These are phyloP conservation scores for Loriculus beryllinus DNA, from an alignment of 2,797 vertebrate species.

Conservation along the genomic window DNA sequence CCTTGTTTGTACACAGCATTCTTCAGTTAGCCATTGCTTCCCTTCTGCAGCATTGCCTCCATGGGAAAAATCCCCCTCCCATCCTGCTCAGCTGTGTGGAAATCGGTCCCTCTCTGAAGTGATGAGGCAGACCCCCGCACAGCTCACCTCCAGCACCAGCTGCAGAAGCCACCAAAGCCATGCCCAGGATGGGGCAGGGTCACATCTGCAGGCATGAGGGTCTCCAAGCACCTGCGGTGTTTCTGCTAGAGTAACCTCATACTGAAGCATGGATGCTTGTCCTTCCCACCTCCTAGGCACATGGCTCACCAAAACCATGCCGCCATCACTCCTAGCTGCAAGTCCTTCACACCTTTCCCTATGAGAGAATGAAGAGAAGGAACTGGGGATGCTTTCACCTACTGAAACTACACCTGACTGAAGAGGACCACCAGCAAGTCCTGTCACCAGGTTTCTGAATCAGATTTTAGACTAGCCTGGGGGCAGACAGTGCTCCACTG, in stretches of 20 bases:
- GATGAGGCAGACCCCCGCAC: background rate
- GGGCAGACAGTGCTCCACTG: background rate
- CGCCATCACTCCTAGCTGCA: rapidly evolving
- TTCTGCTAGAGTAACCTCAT: background rate
- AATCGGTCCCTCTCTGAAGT: rapidly evolving
- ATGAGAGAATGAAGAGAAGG: background rate
- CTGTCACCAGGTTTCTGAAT: rapidly evolving
- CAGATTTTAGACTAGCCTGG: rapidly evolving
- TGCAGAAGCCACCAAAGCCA: too few relatives aligned
- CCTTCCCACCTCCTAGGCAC: rapidly evolving
- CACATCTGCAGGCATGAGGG: too few relatives aligned
- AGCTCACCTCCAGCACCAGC: background rate
- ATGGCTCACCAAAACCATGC: rapidly evolving
- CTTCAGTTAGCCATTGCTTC: rapidly evolving
- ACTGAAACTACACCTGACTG: background rate
- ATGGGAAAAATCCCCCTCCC: rapidly evolving
- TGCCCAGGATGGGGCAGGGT: background rate
- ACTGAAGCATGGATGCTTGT: rapidly evolving
- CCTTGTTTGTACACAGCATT: background rate
- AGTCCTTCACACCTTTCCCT: rapidly evolving
- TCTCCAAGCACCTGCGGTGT: rapidly evolving
- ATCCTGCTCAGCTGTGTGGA: rapidly evolving
- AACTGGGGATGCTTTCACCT: too few relatives aligned
- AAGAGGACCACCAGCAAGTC: background rate
- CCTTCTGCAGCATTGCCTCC: background rate